These are phyloP conservation scores for Daphoenositta chrysoptera DNA, from an alignment of 2,113 vertebrate genomes.

Conservation along the genomic window DNA sequence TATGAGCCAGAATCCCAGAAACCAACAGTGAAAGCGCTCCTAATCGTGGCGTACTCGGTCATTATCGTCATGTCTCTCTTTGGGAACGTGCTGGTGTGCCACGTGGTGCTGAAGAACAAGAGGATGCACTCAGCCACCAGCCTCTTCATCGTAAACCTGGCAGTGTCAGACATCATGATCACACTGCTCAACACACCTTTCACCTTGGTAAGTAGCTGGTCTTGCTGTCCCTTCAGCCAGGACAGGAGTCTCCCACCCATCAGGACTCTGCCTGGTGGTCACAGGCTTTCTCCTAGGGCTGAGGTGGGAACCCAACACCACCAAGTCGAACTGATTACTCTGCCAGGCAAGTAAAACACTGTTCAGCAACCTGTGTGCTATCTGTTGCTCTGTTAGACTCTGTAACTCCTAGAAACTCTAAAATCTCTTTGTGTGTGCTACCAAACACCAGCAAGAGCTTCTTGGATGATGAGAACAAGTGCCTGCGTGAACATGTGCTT, in stretches of 20 bases:
- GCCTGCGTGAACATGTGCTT: neutral
- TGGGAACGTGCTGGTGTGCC: slow-evolving; percentile 79
- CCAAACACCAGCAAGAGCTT: neutral
- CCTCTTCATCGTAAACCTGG: slow-evolving; percentile 66
- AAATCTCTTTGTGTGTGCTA: neutral
- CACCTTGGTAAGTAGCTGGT: slow-evolving; percentile 50
- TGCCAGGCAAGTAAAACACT: neutral
- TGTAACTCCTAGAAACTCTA: neutral
- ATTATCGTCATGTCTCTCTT: slow-evolving; percentile 77
- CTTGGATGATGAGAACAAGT: neutral
- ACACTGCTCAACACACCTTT: slow-evolving; percentile 66
- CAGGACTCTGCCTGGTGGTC: neutral
- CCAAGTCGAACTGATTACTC: neutral
- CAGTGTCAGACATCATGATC: slow-evolving; percentile 66
- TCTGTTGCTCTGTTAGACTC: neutral
- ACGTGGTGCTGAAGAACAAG: slow-evolving; percentile 77
- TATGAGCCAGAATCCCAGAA: slow-evolving; percentile 52
- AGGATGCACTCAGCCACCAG: slow-evolving; percentile 71
- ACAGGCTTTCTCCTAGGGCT: neutral
- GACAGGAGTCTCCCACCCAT: no score
- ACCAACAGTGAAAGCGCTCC: slow-evolving; percentile 16
- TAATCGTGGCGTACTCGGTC: slow-evolving; percentile 60
- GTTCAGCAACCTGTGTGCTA: neutral
- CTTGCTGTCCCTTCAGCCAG: neutral
- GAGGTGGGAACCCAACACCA: neutral